Percentiles rank a stretch among this genome's conserved stretches.
These are phyloP conservation scores for Limnothrissa miodon DNA, from an alignment of 2,113 vertebrate genomes.

Conservation along the genomic window DNA sequence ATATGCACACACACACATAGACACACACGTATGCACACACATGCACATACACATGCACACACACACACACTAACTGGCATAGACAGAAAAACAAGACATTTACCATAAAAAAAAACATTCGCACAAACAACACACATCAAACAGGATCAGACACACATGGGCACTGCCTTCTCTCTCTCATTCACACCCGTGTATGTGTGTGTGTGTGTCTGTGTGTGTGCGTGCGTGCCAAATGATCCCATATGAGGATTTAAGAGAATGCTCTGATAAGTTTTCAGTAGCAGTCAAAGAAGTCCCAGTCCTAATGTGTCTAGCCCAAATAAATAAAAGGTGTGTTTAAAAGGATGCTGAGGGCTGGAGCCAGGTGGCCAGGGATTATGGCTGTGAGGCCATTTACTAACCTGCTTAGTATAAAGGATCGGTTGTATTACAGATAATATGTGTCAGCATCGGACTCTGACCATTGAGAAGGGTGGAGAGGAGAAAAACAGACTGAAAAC, in stretches of 20 bases:
- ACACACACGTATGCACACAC: no score
- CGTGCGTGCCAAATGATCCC: constrained; percentile 36
- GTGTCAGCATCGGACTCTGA: constrained; percentile 68
- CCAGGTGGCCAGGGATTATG: constrained; percentile 69
- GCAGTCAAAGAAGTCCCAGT: constrained; percentile 68
- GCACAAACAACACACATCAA: no score
- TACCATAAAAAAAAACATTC: no score
- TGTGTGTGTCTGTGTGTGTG: no score
- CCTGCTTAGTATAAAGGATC: constrained; percentile 71
- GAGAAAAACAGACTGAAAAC: constrained; percentile 36
- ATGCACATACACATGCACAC: no score
- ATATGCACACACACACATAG: no score
- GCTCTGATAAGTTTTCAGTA: constrained; percentile 62
- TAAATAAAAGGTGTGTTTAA: constrained; percentile 28
- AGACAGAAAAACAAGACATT: no score
- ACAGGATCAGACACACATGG: no score
- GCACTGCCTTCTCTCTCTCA: no score
- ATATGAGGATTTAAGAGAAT: constrained; percentile 62
- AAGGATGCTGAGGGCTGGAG: constrained; percentile 64
- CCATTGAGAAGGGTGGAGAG: constrained; percentile 60
- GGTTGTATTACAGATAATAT: constrained; percentile 79
- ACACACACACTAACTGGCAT: no score
- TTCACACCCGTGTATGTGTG: no score
- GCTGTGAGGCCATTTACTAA: constrained; percentile 72
- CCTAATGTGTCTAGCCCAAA: constrained; percentile 41